Conservation (phyloP, 2,888 invertebrate genomes). For the Galeopsomyia nigrocyanea region DNA sequence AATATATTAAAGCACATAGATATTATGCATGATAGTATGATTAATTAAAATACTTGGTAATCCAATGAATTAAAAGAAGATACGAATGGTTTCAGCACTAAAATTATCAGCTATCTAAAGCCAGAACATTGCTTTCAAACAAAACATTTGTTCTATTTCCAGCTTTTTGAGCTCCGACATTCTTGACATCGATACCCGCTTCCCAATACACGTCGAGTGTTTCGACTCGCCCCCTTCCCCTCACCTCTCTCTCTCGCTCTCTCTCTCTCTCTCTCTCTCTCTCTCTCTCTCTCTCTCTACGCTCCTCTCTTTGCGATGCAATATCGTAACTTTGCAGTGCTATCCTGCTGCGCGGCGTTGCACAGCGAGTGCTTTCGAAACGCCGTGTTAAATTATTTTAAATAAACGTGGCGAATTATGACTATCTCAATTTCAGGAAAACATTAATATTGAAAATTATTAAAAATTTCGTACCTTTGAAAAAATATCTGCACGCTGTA, state of each 20-base stretch:
- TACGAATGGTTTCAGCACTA: too few relatives aligned
- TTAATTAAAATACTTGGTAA: too few relatives aligned
- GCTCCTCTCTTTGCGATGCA: background rate
- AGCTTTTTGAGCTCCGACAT: slow-evolving; percentile 7
- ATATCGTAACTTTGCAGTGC: slow-evolving; percentile 23
- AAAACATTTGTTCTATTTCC: slow-evolving; percentile 21
- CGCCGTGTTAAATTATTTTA: background rate
- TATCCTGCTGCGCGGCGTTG: background rate
- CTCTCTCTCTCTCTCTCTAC: background rate
- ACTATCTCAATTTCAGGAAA: too few relatives aligned
- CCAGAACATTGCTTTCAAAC: background rate
- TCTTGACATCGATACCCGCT: slow-evolving; percentile 23
- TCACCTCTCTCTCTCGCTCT: background rate
- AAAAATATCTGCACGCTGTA: background rate
- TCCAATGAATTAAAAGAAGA: too few relatives aligned
- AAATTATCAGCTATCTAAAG: too few relatives aligned
- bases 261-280: background rate
- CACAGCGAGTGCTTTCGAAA: background rate
- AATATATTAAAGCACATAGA: too few relatives aligned
- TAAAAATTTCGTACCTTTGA: too few relatives aligned
- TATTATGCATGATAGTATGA: too few relatives aligned
- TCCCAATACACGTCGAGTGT: slow-evolving; percentile 12
- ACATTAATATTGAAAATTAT: too few relatives aligned
- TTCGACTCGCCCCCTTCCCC: background rate
- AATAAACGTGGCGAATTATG: too few relatives aligned